These are phyloP conservation scores for Volucella inflata DNA, from an alignment of 2,888 invertebrate genomes.

Conservation along the genomic window DNA sequence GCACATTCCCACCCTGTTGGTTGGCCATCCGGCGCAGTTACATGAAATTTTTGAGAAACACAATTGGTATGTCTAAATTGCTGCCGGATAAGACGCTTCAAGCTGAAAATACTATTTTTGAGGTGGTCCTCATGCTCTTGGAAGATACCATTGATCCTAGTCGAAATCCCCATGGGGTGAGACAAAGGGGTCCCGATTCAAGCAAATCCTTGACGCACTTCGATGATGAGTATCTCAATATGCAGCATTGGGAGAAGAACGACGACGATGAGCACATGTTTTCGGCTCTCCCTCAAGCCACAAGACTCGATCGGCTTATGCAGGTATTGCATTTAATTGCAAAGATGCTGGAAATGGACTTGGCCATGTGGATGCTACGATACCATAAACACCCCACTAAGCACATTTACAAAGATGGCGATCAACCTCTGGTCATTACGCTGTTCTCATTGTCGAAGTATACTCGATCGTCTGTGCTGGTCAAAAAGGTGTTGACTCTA, in stretches of 20 bases:
- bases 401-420: slow-evolving; percentile 79
- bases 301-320: slow-evolving; percentile 85
- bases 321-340: slow-evolving; percentile 84
- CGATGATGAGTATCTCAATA: slow-evolving; percentile 76
- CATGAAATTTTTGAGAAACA: slow-evolving; percentile 77
- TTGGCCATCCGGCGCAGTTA: slow-evolving; percentile 80
- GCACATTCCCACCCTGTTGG: slow-evolving; percentile 83
- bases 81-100: slow-evolving; percentile 68
- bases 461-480: slow-evolving; percentile 77
- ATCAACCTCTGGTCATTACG: slow-evolving; percentile 79
- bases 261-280: slow-evolving; percentile 77
- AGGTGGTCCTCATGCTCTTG: slow-evolving; percentile 77
- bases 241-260: slow-evolving; percentile 80
- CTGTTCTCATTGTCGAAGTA: slow-evolving; percentile 79
- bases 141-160: slow-evolving; percentile 77
- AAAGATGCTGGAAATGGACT: slow-evolving; percentile 85
- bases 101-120: slow-evolving; percentile 76
- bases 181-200: not conserved
- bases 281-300: slow-evolving; percentile 77
- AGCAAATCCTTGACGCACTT: slow-evolving; percentile 11
- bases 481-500: slow-evolving; percentile 78
- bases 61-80: slow-evolving; percentile 76
- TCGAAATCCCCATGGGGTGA: slow-evolving; percentile 1
- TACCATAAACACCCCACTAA: slow-evolving; percentile 80
- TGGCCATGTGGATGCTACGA: slow-evolving; percentile 86